Base-by-base conservation (phyloP, 2,797 vertebrate species). In the Dryobates pubescens region DNA sequence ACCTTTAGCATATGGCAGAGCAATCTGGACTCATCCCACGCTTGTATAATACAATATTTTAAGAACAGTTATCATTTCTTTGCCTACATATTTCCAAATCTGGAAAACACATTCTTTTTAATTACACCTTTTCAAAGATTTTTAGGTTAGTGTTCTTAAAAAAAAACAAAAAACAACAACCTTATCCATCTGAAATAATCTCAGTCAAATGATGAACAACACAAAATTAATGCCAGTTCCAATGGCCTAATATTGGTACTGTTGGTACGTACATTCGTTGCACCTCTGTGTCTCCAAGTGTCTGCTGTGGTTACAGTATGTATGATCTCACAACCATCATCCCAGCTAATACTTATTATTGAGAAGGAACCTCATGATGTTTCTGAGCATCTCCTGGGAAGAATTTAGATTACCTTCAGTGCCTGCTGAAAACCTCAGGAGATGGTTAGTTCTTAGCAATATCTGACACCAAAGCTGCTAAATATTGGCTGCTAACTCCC, bases 331-430 rank as follows among this genome's bases (percentile, higher is more conserved):
- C 27, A 88, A n/a, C 16, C 75, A 73, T 27, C 43, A 27, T 73
- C 32, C 53, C 54, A 62, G 70, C 77, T 83, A 89, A 93, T 82
- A 17, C 23, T 67, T 20, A 9, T 86, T 41, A 76, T 62, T 71
- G 61, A 61, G 13, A 49, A 64, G 30, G n/a, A 72, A 7, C 82
- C 63, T 92, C 71, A 26, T 57, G 29, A 54, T 73, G 45, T 67
- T 88, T 89, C 56, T 59, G 63, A 83, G n/a, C 10, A 83, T 59
- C 85, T 93, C 61, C 49, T 86, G 77, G 61, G 73, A 75, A 19
- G 32, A 67, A 76, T 86, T 93, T 47, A 61, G 71, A 68, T 88
- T 73, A n/a, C 61, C 10, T 57, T 49, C 73, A 72, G 12, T n/a
- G 53, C 15, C 27, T 73, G 38, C 24, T 79, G 73, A 82, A 86